Percentiles rank a stretch among this genome's conserved stretches.
These are phyloP conservation scores for Antheraea yamamai DNA, from an alignment of 2,888 invertebrate species.

Conservation along the genomic window DNA sequence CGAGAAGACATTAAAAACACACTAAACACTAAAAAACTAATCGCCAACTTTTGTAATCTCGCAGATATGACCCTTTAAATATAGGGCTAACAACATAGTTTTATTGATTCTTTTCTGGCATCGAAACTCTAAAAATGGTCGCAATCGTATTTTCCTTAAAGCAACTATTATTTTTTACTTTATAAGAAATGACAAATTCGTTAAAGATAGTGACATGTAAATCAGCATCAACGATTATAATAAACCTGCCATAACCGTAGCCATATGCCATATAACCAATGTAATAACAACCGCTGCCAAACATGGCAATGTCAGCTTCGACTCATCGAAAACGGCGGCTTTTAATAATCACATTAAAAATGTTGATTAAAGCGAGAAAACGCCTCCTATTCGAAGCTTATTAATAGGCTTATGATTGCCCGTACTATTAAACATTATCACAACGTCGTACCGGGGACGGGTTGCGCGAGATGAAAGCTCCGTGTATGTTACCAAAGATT, in stretches of 20 bases:
- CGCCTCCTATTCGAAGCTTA: slow-evolving; percentile 54
- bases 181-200: background rate
- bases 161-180: background rate
- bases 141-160: background rate
- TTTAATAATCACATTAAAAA: slow-evolving; percentile 69
- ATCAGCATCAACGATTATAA: slow-evolving; percentile 9
- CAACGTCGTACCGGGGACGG: slow-evolving; percentile 45
- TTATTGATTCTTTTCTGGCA: background rate
- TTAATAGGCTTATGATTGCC: slow-evolving; percentile 70
- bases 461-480: slow-evolving; percentile 50
- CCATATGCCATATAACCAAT: too few species aligned
- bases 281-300: background rate
- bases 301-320: slow-evolving; percentile 11
- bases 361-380: slow-evolving; percentile 68
- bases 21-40: too few species aligned
- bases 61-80: too few species aligned
- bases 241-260: background rate
- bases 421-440: slow-evolving; percentile 65
- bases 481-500: slow-evolving; percentile 38
- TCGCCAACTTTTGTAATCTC: too few species aligned
- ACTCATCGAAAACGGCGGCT: slow-evolving; percentile 33
- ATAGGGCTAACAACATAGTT: too few species aligned
- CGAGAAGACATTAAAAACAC: too few species aligned
- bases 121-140: background rate
- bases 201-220: slow-evolving; percentile 13